Conservation (phyloP, 2,888 invertebrate species). For the Bhutanitis thaidina region DNA sequence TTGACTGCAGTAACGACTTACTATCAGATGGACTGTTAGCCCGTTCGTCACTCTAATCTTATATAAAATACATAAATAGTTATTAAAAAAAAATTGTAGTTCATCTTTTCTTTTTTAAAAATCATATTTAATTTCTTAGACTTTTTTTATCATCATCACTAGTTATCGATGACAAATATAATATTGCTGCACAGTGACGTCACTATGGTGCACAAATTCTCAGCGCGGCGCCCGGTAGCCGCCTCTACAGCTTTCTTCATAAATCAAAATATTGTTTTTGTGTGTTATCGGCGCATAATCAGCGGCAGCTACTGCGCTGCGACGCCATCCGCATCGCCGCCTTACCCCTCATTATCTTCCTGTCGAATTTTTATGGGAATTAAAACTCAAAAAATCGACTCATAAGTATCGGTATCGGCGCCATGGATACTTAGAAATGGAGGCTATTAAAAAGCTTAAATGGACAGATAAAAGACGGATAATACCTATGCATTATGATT, state of each 20-base stretch:
- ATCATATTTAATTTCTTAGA: too few species aligned
- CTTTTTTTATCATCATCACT: too few species aligned
- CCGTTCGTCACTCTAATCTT: too few species aligned
- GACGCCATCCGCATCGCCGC: slow-evolving; percentile 31
- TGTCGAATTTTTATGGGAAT: slow-evolving; percentile 51
- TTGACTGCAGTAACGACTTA: too few species aligned
- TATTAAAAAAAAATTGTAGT: too few species aligned
- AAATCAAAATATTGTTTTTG: slow-evolving; percentile 78
- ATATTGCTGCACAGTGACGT: slow-evolving; percentile 28
- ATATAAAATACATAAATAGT: too few species aligned
- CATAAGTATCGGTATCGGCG: slow-evolving; percentile 35
- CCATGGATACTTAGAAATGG: slow-evolving; percentile 44
- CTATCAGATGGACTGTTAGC: too few species aligned
- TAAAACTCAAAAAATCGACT: slow-evolving; percentile 54
- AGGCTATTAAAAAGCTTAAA: slow-evolving; percentile 56
- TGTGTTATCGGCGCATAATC: slow-evolving; percentile 74
- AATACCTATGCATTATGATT: slow-evolving; percentile 31
- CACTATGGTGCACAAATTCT: slow-evolving; percentile 42
- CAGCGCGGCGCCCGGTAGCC: slow-evolving; percentile 69
- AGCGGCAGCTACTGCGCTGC: slow-evolving; percentile 66
- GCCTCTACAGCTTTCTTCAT: slow-evolving; percentile 70
- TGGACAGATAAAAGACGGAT: slow-evolving; percentile 43
- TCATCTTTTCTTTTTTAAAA: too few species aligned
- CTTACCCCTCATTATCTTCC: slow-evolving; percentile 56
- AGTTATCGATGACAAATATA: not conserved